Conservation (phyloP, 2,888 invertebrate genomes). For the Phasia obesa region DNA sequence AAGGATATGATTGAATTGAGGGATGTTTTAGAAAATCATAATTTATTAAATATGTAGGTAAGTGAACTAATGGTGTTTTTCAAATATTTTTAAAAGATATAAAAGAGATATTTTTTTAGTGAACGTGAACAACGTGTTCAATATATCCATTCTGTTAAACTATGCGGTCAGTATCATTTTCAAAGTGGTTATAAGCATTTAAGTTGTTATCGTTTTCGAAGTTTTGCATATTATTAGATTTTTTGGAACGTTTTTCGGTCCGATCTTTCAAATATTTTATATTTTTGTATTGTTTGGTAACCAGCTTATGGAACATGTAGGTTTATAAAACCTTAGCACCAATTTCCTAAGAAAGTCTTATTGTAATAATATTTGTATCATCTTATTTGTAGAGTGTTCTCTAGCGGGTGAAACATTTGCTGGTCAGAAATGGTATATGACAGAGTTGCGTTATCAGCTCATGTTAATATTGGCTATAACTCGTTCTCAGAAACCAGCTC, state of each 20-base stretch:
- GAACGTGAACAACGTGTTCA: too few species aligned
- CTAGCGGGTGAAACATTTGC: constrained; percentile 71
- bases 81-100: too few species aligned
- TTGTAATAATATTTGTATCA: background rate
- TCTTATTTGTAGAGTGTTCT: constrained; percentile 67
- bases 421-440: constrained; percentile 73
- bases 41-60: too few species aligned
- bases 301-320: constrained; percentile 71
- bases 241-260: constrained; percentile 67
- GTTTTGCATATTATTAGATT: constrained; percentile 74
- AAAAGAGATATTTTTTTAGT: too few species aligned
- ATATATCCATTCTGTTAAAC: too few species aligned
- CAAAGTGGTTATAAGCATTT: too few species aligned
- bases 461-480: constrained; percentile 72
- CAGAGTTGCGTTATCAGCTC: constrained; percentile 72
- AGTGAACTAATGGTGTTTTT: too few species aligned
- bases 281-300: constrained; percentile 72
- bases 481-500: constrained; percentile 73
- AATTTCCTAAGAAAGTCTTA: too few species aligned
- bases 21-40: too few species aligned
- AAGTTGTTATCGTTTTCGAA: too few species aligned
- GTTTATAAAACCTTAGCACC: background rate
- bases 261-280: constrained; percentile 71
- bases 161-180: too few species aligned
- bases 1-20: too few species aligned